Evolutionary conservation across 1,140 invertebrate species (phyloP).

Genomic region (Adelges cooleyi): DNA sequence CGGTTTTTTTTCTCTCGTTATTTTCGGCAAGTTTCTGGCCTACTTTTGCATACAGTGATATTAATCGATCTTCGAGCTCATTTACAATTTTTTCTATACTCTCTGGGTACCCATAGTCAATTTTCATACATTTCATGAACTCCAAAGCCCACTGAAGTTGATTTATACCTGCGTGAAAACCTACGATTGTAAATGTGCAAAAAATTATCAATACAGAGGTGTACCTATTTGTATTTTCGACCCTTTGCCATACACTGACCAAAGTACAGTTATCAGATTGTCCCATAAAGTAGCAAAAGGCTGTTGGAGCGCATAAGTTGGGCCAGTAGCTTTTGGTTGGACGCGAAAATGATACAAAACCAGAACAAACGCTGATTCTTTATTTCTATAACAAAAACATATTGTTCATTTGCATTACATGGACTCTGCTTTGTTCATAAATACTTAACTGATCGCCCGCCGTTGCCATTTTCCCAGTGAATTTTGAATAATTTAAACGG

Average conservation of each 20-base stretch:
- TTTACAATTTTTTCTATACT: not conserved
- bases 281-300: not conserved
- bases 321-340: not conserved
- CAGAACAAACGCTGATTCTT: not conserved
- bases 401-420: too few relatives aligned
- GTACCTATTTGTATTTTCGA: not conserved
- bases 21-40: not conserved
- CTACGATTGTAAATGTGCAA: not conserved
- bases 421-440: too few relatives aligned
- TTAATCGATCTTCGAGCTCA: not conserved
- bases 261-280: constrained; percentile 5
- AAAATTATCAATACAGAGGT: too few relatives aligned
- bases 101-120: not conserved
- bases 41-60: not conserved
- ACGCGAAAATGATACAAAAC: not conserved
- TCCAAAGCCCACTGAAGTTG: constrained; percentile 17
- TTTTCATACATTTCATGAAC: constrained; percentile 8
- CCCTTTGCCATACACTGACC: constrained; percentile 9
- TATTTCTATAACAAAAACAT: too few relatives aligned
- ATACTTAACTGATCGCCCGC: too few relatives aligned
- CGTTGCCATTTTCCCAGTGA: too few relatives aligned
- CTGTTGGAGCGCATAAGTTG: not conserved
- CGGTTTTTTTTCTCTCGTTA: not conserved
- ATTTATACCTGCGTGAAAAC: not conserved
- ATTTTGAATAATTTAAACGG: too few relatives aligned